Evolutionary conservation across 2,113 vertebrate species (phyloP).

Genomic region (Coreoperca whiteheadi): DNA sequence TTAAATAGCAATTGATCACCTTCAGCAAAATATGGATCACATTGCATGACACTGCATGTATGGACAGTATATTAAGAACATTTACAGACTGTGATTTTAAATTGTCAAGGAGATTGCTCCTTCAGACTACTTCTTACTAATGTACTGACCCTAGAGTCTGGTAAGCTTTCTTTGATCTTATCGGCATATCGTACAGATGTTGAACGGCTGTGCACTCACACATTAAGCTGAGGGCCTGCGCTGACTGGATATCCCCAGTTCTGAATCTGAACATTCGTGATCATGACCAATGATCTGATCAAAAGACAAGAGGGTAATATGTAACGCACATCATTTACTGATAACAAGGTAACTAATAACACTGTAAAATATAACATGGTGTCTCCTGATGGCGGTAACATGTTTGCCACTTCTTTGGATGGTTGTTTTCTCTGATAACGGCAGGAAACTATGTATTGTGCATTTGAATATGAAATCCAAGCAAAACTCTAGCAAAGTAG

Average conservation of each 20-base stretch:
- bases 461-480: too few species aligned
- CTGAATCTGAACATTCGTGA: neutral
- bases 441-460: too few species aligned
- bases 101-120: neutral
- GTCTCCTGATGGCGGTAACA: too few species aligned
- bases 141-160: neutral
- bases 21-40: neutral
- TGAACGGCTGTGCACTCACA: neutral
- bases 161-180: neutral
- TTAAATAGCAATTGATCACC: neutral
- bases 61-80: neutral
- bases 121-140: neutral
- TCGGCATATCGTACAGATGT: neutral
- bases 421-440: too few species aligned
- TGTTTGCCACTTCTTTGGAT: too few species aligned
- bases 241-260: neutral
- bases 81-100: neutral
- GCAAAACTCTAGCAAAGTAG: too few species aligned
- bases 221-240: neutral
- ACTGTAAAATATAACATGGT: too few species aligned
- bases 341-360: too few species aligned
- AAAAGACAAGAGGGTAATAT: too few species aligned
- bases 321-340: too few species aligned
- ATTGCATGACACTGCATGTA: neutral
- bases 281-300: neutral